phyloP scores from a whole-genome alignment of 2,113 vertebrate species.

The Pluvialis apricaria region DNA sequence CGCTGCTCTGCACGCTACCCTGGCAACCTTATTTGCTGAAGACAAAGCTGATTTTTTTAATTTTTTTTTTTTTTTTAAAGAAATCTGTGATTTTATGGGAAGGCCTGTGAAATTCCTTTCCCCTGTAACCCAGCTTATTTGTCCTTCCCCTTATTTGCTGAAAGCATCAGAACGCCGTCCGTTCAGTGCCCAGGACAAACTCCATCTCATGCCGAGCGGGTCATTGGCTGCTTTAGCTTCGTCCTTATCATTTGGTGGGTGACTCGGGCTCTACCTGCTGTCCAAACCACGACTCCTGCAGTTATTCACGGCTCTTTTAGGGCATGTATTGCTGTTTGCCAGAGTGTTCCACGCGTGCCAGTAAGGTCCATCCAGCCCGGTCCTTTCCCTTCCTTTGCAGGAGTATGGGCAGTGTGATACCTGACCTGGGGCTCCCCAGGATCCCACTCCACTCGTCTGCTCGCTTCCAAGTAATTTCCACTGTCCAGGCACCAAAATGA shows the following conservation, averaged over 20 bases:
- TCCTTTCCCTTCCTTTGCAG: background rate
- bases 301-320: background rate
- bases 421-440: background rate
- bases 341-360: rapidly evolving
- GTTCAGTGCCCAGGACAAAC: background rate
- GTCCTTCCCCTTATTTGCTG: background rate
- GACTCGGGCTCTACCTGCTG: background rate
- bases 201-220: rapidly evolving
- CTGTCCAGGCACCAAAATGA: background rate
- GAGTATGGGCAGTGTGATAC: rapidly evolving
- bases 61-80: background rate
- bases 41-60: background rate
- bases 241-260: background rate
- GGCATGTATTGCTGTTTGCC: background rate
- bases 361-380: background rate
- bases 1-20: background rate
- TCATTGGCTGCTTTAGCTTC: background rate
- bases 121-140: background rate
- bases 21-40: background rate
- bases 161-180: background rate
- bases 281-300: background rate
- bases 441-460: rapidly evolving
- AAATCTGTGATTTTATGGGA: background rate
- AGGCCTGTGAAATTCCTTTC: background rate
- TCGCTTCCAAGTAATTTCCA: background rate